These are phyloP conservation scores for Thaumatotibia leucotreta DNA, from an alignment of 1,140 invertebrate genomes.

Conservation along the genomic window DNA sequence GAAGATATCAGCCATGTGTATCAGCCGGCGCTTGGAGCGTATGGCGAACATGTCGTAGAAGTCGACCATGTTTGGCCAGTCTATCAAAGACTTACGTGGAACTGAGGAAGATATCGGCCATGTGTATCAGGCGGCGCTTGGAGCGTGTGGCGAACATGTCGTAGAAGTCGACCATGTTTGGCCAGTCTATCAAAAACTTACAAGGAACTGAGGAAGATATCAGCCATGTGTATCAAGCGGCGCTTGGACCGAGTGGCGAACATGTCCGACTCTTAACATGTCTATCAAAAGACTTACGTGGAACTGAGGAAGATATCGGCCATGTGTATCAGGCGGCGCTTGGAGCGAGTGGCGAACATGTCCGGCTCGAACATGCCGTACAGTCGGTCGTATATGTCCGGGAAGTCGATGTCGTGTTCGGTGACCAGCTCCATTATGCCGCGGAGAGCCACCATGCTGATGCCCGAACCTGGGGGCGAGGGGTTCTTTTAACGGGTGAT, in stretches of 20 bases:
- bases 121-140: no score
- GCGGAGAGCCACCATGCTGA: slow-evolving; percentile 92
- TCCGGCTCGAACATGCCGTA: slow-evolving; percentile 94
- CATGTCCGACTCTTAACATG: no score
- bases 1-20: slow-evolving; percentile 93
- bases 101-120: no score
- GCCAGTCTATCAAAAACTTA: slow-evolving; percentile 75
- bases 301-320: no score
- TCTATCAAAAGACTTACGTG: no score
- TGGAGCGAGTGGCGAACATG: no score
- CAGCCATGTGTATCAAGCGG: slow-evolving; percentile 89
- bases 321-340: no score
- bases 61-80: slow-evolving; percentile 89
- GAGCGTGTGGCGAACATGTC: background rate
- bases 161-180: background rate
- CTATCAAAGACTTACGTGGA: no score
- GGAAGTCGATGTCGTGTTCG: slow-evolving; percentile 96
- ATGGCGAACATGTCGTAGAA: no score
- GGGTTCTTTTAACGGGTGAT: no score
- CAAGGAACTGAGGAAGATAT: slow-evolving; percentile 95
- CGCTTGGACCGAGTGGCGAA: slow-evolving; percentile 94
- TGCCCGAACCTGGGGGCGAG: slow-evolving; percentile 83
- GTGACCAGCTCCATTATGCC: slow-evolving; percentile 95
- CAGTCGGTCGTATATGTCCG: slow-evolving; percentile 95
- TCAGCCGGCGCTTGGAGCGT: slow-evolving; percentile 90